These are phyloP conservation scores for Anorthoa munda DNA, from an alignment of 2,888 invertebrate species.

Conservation along the genomic window DNA sequence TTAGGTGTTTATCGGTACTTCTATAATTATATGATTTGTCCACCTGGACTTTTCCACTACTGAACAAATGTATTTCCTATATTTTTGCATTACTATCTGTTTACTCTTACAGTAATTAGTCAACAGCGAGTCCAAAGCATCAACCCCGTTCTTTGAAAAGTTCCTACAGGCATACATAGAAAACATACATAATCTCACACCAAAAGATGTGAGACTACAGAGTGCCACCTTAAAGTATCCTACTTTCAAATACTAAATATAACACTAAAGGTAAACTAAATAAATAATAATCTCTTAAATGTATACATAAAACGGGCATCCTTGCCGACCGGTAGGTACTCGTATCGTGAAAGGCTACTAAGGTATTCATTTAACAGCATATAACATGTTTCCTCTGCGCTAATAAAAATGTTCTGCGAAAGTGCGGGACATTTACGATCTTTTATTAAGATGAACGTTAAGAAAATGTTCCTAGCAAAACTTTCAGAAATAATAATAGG, in stretches of 20 bases:
- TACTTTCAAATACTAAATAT: neutral
- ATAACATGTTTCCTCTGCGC: conserved; percentile 10
- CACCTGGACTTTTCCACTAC: too few species aligned
- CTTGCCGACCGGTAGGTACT: neutral
- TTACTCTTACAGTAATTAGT: too few species aligned
- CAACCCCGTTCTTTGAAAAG: too few species aligned
- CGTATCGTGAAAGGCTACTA: conserved; percentile 20
- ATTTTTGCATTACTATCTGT: too few species aligned
- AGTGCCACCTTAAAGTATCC: too few species aligned
- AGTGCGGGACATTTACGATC: conserved; percentile 14
- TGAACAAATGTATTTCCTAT: too few species aligned
- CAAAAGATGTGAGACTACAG: too few species aligned
- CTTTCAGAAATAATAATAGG: neutral
- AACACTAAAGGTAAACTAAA: neutral
- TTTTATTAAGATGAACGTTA: conserved; percentile 19
- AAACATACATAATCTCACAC: too few species aligned
- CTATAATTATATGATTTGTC: too few species aligned
- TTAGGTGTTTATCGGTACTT: too few species aligned
- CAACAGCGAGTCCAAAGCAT: too few species aligned
- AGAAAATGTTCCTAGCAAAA: neutral
- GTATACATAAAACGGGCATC: conserved; percentile 9
- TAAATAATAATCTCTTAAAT: conserved; percentile 1
- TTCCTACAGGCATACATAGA: too few species aligned
- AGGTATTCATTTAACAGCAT: conserved; percentile 34
- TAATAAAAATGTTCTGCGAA: conserved; percentile 22